These are phyloP conservation scores for Synanceia verrucosa DNA, from an alignment of 2,797 vertebrate species.

Conservation along the genomic window DNA sequence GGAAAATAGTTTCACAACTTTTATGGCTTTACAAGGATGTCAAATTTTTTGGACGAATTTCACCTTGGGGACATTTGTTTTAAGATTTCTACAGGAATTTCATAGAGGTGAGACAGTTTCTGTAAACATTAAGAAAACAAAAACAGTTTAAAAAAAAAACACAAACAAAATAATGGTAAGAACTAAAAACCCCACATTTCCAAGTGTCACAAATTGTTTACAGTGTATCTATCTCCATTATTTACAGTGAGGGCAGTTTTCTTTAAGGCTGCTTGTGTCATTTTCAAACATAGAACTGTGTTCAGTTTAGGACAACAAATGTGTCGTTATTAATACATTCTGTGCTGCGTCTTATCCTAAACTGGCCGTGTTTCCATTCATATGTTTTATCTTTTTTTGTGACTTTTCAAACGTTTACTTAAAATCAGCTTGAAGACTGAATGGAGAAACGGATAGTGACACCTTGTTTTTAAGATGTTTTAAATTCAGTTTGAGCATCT, in stretches of 20 bases:
- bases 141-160: constrained; percentile 5
- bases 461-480: neutral
- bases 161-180: constrained; percentile 28
- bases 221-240: constrained; percentile 29
- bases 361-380: neutral
- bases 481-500: neutral
- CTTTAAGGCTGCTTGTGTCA: neutral
- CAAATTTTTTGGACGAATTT: constrained; percentile 12
- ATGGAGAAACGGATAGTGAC: neutral
- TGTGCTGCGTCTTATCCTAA: neutral
- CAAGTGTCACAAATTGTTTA: constrained; percentile 16
- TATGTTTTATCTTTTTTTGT: neutral
- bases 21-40: constrained; percentile 21
- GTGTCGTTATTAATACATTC: constrained; percentile 18
- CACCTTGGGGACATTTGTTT: constrained; percentile 7
- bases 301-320: neutral
- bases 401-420: neutral
- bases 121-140: constrained; percentile 56
- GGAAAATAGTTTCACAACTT: constrained; percentile 40
- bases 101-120: neutral
- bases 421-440: neutral
- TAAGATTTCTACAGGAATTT: constrained; percentile 11
- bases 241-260: constrained; percentile 49
- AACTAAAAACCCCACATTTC: constrained; percentile 35
- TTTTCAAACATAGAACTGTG: neutral